Percentiles rank a stretch among this genome's conserved stretches.
Conservation (phyloP, 2,888 invertebrate genomes). For the Polydrusus pterygomalis region DNA sequence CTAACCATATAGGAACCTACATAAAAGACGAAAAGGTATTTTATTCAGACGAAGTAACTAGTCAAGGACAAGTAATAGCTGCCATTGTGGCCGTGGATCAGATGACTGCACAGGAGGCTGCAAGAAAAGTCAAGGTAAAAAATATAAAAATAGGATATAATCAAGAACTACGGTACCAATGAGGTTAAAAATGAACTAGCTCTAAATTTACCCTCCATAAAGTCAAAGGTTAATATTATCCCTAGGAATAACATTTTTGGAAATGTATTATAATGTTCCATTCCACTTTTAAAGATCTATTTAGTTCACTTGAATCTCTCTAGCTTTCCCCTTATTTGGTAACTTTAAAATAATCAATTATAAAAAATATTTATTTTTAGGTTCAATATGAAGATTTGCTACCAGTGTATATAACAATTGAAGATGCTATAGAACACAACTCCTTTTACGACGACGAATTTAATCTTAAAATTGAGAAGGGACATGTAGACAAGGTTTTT, state of each 20-base stretch:
- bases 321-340: too few species aligned
- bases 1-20: slow-evolving; percentile 81
- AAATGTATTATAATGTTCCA: too few species aligned
- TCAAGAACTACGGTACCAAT: not conserved
- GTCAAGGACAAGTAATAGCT: slow-evolving; percentile 74
- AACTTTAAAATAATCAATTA: too few species aligned
- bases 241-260: too few species aligned
- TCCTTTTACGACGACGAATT: slow-evolving; percentile 75
- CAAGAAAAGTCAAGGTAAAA: slow-evolving; percentile 81
- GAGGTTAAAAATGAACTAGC: not conserved
- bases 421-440: slow-evolving; percentile 87
- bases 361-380: slow-evolving; percentile 4
- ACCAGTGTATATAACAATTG: slow-evolving; percentile 89
- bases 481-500: slow-evolving; percentile 29
- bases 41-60: slow-evolving; percentile 82
- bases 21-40: slow-evolving; percentile 91
- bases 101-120: slow-evolving; percentile 86
- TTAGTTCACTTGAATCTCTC: too few species aligned
- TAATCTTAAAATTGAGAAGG: slow-evolving; percentile 35
- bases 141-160: too few species aligned
- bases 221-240: too few species aligned
- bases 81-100: slow-evolving; percentile 87
- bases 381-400: slow-evolving; percentile 84
- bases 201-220: too few species aligned
- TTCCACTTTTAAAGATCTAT: too few species aligned